A percentile compares a stretch with the other conserved stretches of the same genome.
Conservation (phyloP, 2,113 vertebrate genomes). For the Oxyruncus cristatus region DNA sequence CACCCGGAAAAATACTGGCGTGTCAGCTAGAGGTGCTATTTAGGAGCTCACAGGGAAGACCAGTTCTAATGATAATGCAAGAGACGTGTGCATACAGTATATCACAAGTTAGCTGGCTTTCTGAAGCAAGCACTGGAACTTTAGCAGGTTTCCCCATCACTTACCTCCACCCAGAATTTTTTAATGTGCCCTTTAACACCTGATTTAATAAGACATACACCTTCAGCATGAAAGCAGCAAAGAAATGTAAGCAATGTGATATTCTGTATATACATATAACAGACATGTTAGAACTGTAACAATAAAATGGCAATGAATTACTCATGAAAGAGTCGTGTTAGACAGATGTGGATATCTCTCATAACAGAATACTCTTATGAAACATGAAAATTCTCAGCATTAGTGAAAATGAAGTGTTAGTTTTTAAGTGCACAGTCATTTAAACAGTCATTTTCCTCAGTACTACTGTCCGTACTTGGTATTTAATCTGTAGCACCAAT, state of each 20-base stretch:
- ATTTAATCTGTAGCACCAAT: neutral
- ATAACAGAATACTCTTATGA: neutral
- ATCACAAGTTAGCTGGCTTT: conserved; percentile 39
- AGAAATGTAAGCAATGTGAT: conserved; percentile 14
- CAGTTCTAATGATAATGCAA: neutral
- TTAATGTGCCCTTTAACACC: neutral
- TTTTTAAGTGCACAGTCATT: neutral
- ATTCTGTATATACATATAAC: conserved; percentile 25
- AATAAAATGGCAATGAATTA: conserved; percentile 23
- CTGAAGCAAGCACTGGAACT: conserved; percentile 13
- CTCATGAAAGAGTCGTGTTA: neutral
- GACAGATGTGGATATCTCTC: neutral
- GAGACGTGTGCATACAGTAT: conserved; percentile 7
- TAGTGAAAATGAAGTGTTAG: neutral
- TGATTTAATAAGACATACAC: neutral
- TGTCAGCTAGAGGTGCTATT: neutral
- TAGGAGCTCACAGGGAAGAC: neutral
- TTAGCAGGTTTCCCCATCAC: neutral
- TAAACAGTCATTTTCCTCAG: neutral
- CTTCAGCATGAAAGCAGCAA: conserved; percentile 20
- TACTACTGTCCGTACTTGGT: neutral
- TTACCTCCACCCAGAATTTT: conserved; percentile 29
- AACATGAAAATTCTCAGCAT: neutral
- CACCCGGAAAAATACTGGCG: neutral
- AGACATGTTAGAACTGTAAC: conserved; percentile 6